Base-by-base conservation (phyloP, 2,888 invertebrate genomes). In the Cynaeus angustus region DNA sequence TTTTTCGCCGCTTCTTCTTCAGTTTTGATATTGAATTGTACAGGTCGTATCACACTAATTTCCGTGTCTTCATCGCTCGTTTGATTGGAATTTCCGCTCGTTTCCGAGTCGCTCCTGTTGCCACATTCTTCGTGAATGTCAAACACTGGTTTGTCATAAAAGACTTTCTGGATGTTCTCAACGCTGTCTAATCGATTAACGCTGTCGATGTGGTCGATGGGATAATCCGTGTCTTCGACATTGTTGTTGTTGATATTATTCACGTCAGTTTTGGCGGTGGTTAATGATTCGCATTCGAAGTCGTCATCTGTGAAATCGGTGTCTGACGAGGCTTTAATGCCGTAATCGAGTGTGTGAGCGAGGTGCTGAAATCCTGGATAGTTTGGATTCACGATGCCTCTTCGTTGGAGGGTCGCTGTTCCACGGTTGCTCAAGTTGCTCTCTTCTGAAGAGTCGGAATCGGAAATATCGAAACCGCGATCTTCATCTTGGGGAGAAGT, bases 341-440 rank as follows among this genome's bases (percentile, higher is more conserved):
- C 76, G 72, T 81, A 82, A 72, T 84, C 89, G 75, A 92, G 86
- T 70, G 91, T 91, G 79, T 92, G 91, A 12, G 93, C 94, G 79
- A 94, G 88, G 84, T 94, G 93, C 82, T 94, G 93, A 84, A 94
- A 94, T 66, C 94, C 94, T 14, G 94, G 92, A 86, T 94, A 94
- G 85, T 94, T 94, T 56, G 94, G 94, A 86, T 94, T 94, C 79
- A 93, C 91, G 77, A 94, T 93, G 74, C 94, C 93, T 76, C 91
- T 88, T 64, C 90, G 90, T 80, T 85, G 84, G 10, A 80, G 69
- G 71, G 85, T 86, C 71, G 86, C 86, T 73, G 86, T 86, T 84
- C 86, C 87, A 77, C 87, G 87, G 74, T 86, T 85, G 71, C 76
- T 78, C 72, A 82, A 73, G 77, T 85, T 85, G 72, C 83, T 82